Conservation (phyloP, 35 echinoderm and acorn worm species). For the Ophiothrix spiculata region DNA sequence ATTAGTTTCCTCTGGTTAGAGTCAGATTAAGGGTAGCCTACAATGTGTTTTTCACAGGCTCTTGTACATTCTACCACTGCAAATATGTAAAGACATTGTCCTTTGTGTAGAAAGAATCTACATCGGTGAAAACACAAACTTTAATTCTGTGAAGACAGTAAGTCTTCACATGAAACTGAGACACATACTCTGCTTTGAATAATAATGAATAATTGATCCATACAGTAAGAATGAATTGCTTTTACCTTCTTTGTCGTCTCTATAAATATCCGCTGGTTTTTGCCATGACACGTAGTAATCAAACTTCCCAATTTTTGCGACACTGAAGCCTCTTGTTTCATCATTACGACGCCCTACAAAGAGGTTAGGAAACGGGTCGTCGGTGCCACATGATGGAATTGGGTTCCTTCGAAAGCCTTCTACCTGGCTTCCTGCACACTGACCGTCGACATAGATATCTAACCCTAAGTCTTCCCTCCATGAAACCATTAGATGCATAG, state of each 20-base stretch:
- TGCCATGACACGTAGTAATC: neutral
- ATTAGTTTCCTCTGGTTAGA: too few species aligned
- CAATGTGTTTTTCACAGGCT: too few species aligned
- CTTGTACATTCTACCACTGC: too few species aligned
- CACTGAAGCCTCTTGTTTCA: neutral
- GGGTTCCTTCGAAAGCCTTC: neutral
- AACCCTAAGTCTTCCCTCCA: conserved; percentile 32
- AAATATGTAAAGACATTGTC: too few species aligned
- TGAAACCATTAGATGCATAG: conserved; percentile 25
- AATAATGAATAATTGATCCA: too few species aligned
- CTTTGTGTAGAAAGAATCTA: too few species aligned
- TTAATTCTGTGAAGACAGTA: too few species aligned
- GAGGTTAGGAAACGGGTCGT: conserved; percentile 21
- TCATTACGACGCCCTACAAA: conserved; percentile 12
- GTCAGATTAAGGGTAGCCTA: too few species aligned
- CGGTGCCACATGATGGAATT: neutral
- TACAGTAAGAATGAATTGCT: too few species aligned
- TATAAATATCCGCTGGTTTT: neutral
- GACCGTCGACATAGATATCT: conserved; percentile 42
- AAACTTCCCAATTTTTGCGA: neutral
- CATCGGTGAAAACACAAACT: too few species aligned
- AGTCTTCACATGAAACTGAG: too few species aligned
- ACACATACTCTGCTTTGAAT: too few species aligned
- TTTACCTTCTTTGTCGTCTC: neutral
- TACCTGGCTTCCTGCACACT: conserved; percentile 7